Evolutionary conservation across 2,113 vertebrate genomes (phyloP), one percentile per base, ranked within the genome.

Genomic region (Hystrix cristata): DNA sequence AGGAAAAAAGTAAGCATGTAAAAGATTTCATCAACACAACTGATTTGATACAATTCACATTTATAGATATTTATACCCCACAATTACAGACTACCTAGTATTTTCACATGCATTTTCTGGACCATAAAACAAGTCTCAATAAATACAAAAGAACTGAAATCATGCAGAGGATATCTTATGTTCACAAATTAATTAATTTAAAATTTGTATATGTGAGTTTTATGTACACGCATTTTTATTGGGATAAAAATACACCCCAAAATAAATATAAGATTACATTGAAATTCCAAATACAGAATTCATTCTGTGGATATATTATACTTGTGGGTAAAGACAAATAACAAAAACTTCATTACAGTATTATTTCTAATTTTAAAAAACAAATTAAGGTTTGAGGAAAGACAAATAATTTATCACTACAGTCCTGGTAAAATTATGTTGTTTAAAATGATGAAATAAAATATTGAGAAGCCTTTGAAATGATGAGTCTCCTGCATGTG

Each of bases 261-360:
- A 51, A 46, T 31, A 69, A 74, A 55, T 80, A 62, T 14, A 27
- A 2, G 8, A 48, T 38, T 59, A 53, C n/a, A 43, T 71, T 79
- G 34, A 7, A 78, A 93, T 91, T 89, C 27, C 13, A 91, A 80
- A 76, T 84, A 38, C 74, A 88, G 18, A 81, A 27, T 82, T 84
- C 65, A 55, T 69, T 14, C 7, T 84, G 4, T 85, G 79, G 34
- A 48, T 64, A 31, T 65, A 60, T 55, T 43, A 0, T 5, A 74
- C 2, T 7, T 80, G 16, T 80, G 0, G 23, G 38, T 87, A 55
- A 88, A 80, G 29, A 79, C 1, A 18, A 74, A 51, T 16, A 84
- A 53, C 7, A 84, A 62, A 91, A 88, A 81, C 67, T 48, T 34
- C 5, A 69, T 38, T 67, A 31, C 7, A 60, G 48, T 4, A 34